phyloP scores from a whole-genome alignment of 2,888 invertebrate genomes.

The Ormyrus rosae region DNA sequence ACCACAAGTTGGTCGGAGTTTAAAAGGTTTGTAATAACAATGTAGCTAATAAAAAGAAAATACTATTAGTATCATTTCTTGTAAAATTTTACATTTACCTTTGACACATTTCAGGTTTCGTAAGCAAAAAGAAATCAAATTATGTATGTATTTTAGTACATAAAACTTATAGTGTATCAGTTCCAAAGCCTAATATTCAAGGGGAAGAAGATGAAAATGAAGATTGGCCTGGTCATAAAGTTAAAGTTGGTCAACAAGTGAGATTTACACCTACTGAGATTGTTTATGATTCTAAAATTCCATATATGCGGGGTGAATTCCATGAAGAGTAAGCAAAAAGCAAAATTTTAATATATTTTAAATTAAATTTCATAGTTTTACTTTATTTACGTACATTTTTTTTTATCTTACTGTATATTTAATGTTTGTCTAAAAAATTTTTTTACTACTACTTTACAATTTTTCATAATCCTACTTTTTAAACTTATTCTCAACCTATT shows the following conservation, averaged over 20 bases:
- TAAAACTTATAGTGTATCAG: constrained; percentile 83
- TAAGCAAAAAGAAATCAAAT: constrained; percentile 82
- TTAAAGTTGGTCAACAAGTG: constrained; percentile 80
- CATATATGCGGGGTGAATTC: constrained; percentile 81
- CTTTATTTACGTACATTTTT: too few species aligned
- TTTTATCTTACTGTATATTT: too few species aligned
- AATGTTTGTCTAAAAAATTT: too few species aligned
- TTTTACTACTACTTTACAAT: too few species aligned
- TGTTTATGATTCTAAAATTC: constrained; percentile 79
- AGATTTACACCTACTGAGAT: constrained; percentile 79
- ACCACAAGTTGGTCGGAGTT: constrained; percentile 79
- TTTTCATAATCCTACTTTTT: too few species aligned
- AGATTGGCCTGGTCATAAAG: constrained; percentile 79
- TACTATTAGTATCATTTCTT: too few species aligned
- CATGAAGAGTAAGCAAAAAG: constrained; percentile 75
- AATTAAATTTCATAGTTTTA: too few species aligned
- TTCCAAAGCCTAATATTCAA: constrained; percentile 78
- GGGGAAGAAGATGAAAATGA: constrained; percentile 74
- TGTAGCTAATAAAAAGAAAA: too few species aligned
- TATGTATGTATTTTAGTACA: constrained; percentile 84
- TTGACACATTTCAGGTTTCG: constrained; percentile 75
- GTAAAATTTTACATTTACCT: background rate
- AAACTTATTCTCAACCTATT: too few species aligned
- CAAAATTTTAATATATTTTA: too few species aligned
- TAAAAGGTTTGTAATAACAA: constrained; percentile 77